Percentiles rank a stretch among this genome's conserved stretches.
Evolutionary conservation across 2,888 invertebrate species (phyloP).

Genomic region (Sepioteuthis lessoniana): DNA sequence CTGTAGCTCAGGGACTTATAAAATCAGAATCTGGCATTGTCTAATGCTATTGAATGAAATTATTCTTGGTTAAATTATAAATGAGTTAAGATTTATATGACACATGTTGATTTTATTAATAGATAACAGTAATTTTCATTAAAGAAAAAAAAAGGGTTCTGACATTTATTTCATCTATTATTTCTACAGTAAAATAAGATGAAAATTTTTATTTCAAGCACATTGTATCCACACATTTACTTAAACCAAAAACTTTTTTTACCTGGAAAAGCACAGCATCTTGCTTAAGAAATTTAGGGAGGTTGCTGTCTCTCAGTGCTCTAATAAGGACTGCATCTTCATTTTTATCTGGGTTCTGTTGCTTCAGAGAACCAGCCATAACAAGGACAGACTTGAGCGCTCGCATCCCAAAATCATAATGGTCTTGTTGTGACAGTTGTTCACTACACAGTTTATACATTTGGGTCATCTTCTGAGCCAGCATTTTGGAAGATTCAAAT

Average conservation of each 20-base stretch:
- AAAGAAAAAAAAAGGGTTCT: too few species aligned
- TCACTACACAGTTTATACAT: slow-evolving; percentile 92
- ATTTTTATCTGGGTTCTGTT: slow-evolving; percentile 85
- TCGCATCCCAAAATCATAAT: slow-evolving; percentile 88
- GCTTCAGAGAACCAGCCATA: slow-evolving; percentile 90
- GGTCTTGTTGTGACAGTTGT: slow-evolving; percentile 89
- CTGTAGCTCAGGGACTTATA: too few species aligned
- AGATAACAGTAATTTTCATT: too few species aligned
- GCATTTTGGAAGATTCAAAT: slow-evolving; percentile 86
- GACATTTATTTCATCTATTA: not conserved
- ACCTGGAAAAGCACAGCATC: slow-evolving; percentile 86
- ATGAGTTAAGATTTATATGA: too few species aligned
- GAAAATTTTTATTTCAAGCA: too few species aligned
- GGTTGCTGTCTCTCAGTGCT: slow-evolving; percentile 88
- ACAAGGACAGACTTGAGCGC: slow-evolving; percentile 81
- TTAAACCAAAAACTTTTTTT: slow-evolving; percentile 49
- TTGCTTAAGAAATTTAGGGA: slow-evolving; percentile 89
- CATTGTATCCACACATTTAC: not conserved
- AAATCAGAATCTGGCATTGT: too few species aligned
- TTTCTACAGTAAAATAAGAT: too few species aligned
- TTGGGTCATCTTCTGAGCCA: slow-evolving; percentile 92
- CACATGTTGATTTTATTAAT: too few species aligned
- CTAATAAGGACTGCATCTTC: slow-evolving; percentile 85
- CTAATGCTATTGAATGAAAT: too few species aligned
- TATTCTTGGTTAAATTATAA: too few species aligned